phyloP scores from a whole-genome alignment of 2,888 invertebrate genomes.

The Rapana venosa region DNA sequence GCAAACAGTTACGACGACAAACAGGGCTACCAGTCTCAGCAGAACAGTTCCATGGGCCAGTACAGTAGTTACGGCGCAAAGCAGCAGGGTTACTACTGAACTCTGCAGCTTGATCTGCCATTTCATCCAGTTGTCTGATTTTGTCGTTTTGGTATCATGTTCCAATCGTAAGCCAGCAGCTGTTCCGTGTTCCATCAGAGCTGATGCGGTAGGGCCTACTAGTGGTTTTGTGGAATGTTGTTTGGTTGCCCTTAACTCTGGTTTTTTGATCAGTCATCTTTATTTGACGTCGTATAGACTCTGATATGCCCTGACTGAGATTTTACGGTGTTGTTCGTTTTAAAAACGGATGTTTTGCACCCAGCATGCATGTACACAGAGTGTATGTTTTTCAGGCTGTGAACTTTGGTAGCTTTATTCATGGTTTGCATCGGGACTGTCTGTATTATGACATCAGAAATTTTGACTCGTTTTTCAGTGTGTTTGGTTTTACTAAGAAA shows the following conservation, averaged over 20 bases:
- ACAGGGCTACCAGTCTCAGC: neutral
- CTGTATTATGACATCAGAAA: too few species aligned
- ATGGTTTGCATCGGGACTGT: too few species aligned
- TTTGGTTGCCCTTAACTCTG: neutral
- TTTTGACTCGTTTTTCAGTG: too few species aligned
- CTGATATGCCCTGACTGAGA: too few species aligned
- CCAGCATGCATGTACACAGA: too few species aligned
- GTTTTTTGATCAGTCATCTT: too few species aligned
- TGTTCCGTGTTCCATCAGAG: neutral
- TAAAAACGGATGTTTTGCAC: too few species aligned
- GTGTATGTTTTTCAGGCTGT: too few species aligned
- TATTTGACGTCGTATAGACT: too few species aligned
- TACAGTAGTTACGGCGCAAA: neutral
- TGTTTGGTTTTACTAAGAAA: too few species aligned
- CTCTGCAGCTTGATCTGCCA: neutral
- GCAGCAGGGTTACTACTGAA: constrained; percentile 8
- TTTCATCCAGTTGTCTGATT: neutral
- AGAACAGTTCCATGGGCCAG: neutral
- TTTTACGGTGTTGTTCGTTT: too few species aligned
- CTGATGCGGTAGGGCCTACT: neutral
- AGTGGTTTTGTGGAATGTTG: neutral
- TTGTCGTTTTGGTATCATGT: neutral
- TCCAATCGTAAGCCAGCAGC: neutral
- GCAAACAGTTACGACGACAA: neutral
- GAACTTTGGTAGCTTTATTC: too few species aligned